These are phyloP conservation scores for Perizoma affinitatum DNA, from an alignment of 2,888 invertebrate species.

Conservation along the genomic window DNA sequence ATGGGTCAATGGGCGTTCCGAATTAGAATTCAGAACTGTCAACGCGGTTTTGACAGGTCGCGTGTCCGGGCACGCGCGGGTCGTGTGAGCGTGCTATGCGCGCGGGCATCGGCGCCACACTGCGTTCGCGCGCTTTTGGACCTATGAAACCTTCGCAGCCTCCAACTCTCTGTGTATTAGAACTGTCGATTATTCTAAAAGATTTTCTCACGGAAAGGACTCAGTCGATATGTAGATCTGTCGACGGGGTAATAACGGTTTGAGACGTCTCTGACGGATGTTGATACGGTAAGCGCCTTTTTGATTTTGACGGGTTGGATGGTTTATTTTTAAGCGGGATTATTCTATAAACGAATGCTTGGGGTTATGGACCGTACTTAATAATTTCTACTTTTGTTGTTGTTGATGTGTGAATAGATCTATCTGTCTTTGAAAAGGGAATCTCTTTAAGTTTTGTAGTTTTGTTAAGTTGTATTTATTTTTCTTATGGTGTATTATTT, in stretches of 20 bases:
- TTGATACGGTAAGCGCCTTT: constrained; percentile 65
- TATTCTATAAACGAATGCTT: constrained; percentile 69
- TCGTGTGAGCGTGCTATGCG: constrained; percentile 78
- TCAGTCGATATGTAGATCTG: constrained; percentile 62
- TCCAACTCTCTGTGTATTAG: constrained; percentile 63
- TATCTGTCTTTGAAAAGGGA: constrained; percentile 59
- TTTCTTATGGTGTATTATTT: too few relatives aligned
- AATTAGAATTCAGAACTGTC: constrained; percentile 63
- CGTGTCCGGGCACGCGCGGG: constrained; percentile 65
- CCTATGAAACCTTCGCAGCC: constrained; percentile 75
- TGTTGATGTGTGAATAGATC: constrained; percentile 55
- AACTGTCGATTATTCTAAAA: constrained; percentile 64
- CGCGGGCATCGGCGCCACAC: constrained; percentile 79
- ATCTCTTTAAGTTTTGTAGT: constrained; percentile 18
- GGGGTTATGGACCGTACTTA: constrained; percentile 66
- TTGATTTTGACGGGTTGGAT: constrained; percentile 67
- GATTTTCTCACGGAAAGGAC: constrained; percentile 78
- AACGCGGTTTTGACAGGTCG: constrained; percentile 65
- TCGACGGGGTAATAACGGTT: constrained; percentile 64
- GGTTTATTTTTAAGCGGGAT: constrained; percentile 69
- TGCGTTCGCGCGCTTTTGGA: constrained; percentile 83
- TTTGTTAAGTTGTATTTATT: too few relatives aligned
- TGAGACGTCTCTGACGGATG: constrained; percentile 66
- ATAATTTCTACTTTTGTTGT: constrained; percentile 65
- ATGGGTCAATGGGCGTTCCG: constrained; percentile 49